These are phyloP conservation scores for Aythya baeri DNA, from an alignment of 2,113 vertebrate species.

Conservation along the genomic window DNA sequence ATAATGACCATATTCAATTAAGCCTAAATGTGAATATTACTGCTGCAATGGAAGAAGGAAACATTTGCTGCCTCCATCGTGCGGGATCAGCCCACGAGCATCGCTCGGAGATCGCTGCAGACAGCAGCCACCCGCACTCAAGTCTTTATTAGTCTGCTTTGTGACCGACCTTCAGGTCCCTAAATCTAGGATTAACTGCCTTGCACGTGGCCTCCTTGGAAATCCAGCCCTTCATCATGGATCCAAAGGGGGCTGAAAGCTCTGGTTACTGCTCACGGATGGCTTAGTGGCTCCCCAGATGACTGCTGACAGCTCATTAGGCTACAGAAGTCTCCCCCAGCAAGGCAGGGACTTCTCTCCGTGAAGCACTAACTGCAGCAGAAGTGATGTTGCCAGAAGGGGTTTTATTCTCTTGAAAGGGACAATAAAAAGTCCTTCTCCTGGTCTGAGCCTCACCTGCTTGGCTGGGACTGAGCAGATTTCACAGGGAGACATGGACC, in stretches of 20 bases:
- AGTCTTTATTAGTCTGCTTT: not conserved
- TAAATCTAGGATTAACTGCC: not conserved
- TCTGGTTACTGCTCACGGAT: not conserved
- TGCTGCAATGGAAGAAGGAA: not conserved
- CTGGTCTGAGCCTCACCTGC: not conserved
- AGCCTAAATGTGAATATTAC: not conserved
- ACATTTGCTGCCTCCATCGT: not conserved
- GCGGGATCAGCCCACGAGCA: accelerated
- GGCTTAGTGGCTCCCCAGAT: not conserved
- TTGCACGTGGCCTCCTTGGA: not conserved
- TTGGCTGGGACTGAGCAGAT: not conserved
- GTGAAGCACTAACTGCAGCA: not conserved
- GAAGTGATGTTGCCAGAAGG: not conserved
- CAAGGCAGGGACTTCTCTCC: not conserved
- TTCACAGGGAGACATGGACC: not conserved
- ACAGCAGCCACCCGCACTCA: not conserved
- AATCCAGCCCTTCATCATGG: not conserved
- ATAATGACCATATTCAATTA: not conserved
- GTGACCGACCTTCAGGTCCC: not conserved
- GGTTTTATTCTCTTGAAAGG: not conserved
- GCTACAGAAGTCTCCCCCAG: not conserved
- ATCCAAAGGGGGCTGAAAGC: not conserved
- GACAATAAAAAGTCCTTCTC: not conserved
- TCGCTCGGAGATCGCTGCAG: not conserved
- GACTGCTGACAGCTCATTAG: not conserved